Evolutionary conservation across 1,140 invertebrate genomes (phyloP).

Genomic region (Antheraea pernyi): DNA sequence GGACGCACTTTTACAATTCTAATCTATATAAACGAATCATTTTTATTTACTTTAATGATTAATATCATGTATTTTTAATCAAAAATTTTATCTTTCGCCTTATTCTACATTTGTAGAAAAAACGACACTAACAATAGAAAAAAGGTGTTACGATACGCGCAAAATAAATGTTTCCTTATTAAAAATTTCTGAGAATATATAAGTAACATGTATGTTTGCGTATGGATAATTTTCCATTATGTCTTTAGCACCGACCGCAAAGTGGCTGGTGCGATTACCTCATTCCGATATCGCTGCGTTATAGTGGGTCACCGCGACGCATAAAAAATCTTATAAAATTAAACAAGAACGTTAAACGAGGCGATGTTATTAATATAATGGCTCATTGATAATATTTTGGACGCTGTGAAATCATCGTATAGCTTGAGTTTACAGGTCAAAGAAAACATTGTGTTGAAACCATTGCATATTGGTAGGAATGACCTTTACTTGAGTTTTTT

Average conservation of each 20-base stretch:
- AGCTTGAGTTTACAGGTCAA: neutral
- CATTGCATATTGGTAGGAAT: too few relatives aligned
- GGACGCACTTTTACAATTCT: too few relatives aligned
- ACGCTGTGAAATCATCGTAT: neutral
- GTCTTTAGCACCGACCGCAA: neutral
- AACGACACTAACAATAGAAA: neutral
- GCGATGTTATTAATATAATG: neutral
- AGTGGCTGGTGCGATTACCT: neutral
- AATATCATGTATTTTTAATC: too few relatives aligned
- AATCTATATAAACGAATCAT: too few relatives aligned
- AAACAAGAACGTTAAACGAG: neutral
- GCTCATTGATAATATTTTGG: neutral
- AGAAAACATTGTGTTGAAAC: neutral
- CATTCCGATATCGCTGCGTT: neutral
- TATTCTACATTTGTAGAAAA: too few relatives aligned
- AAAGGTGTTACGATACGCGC: neutral
- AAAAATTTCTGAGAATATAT: neutral
- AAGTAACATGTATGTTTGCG: neutral
- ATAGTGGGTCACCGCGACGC: neutral
- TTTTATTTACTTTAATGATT: too few relatives aligned
- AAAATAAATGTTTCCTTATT: conserved; percentile 2
- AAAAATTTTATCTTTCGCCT: too few relatives aligned
- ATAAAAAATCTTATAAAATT: neutral
- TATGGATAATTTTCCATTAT: neutral
- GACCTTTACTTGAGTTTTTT: neutral